Conservation (phyloP, 2,797 vertebrate species). For the Molossus molossus region DNA sequence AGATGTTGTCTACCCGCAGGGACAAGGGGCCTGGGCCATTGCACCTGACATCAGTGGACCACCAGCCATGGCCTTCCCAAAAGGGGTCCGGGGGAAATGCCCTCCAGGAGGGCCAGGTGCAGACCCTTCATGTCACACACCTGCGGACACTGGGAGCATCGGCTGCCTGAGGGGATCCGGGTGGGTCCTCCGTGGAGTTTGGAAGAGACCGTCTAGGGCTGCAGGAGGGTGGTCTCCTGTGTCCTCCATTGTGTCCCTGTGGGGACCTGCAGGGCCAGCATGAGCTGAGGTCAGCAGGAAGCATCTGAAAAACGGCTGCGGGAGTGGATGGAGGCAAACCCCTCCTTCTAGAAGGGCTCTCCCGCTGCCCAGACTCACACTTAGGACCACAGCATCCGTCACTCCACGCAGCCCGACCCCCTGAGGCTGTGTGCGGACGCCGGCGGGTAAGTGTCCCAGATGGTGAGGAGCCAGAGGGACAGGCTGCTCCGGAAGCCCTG, state of each 20-base stretch:
- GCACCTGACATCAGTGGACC: background rate
- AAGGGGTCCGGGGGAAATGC: background rate
- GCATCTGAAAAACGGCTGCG: background rate
- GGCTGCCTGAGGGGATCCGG: background rate
- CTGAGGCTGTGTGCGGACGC: fast-evolving
- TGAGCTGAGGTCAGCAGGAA: too few relatives aligned
- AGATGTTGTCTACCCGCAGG: background rate
- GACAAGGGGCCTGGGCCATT: background rate
- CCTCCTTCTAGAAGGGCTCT: background rate
- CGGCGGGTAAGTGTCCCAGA: background rate
- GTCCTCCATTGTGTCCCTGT: fast-evolving
- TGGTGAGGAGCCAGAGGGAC: fast-evolving
- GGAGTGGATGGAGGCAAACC: background rate
- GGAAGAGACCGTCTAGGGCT: fast-evolving
- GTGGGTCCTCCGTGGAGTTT: fast-evolving
- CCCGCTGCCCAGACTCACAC: too few relatives aligned
- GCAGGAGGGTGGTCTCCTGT: fast-evolving
- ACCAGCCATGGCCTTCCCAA: background rate
- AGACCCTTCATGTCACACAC: background rate
- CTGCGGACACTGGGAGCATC: background rate
- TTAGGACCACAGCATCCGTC: fast-evolving
- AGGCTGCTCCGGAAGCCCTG: background rate
- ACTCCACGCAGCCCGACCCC: fast-evolving
- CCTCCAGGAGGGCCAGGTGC: background rate
- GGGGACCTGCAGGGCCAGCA: background rate